Evolutionary conservation across 2,113 vertebrate genomes (phyloP), one percentile per base, ranked within the genome.

Genomic region (Ardeotis arabs): DNA sequence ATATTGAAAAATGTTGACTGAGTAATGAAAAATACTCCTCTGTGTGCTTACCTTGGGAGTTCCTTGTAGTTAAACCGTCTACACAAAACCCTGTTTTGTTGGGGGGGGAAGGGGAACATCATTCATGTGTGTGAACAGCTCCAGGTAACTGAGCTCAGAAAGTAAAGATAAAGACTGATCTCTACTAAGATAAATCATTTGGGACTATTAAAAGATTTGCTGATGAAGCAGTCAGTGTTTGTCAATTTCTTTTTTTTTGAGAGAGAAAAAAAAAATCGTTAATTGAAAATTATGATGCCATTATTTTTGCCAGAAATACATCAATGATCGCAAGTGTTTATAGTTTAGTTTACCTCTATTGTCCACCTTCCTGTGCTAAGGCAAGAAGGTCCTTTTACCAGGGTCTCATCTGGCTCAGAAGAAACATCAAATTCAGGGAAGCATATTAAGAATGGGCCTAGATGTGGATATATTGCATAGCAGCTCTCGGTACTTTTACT

Each of bases 401-500:
- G 56, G 5, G 12, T 58, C 25, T 53, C 17, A 68, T 29, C 24
- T 49, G 21, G 10, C 59, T 68, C 47, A 56, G 28, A 24, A 44
- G 47, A 85, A 94, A 69, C 3, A 3, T 14, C 41, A 50, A 8
- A 14, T 16, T 66, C 14, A 45, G 29, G 14, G 33, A 87, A 45
- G 35, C 9, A 22, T 15, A 50, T 45, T 28, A 2, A 23, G n/a
- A 14, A 16, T 10, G 41, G 24, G 6, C 0, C 17, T 55, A 39
- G 22, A 47, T 39, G 23, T n/a, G 47, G 4, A 29, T 31, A 10
- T 13, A 23, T 11, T 73, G 20, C 56, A 62, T 14, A 80, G 39
- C 29, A 69, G 18, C 7, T 67, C 14, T 73, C 0, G 0, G 6
- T 12, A 39, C 5, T 47, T 93, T 49, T 35, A n/a, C 8, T 9